Evolutionary conservation across 2,797 vertebrate genomes (phyloP).

Genomic region (Phoxinus dragarum): DNA sequence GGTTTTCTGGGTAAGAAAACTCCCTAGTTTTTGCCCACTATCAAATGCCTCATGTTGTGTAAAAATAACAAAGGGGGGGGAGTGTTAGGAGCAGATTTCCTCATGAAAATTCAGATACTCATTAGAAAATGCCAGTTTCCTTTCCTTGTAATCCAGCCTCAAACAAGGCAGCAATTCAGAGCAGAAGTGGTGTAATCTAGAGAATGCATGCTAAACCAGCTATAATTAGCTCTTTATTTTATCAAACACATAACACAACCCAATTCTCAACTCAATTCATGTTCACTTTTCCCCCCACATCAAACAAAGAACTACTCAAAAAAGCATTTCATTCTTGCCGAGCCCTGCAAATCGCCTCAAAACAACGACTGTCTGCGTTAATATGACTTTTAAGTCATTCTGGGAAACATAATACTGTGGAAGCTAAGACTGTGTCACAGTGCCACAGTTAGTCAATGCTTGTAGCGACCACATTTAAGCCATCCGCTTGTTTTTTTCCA

Average conservation of each 20-base stretch:
- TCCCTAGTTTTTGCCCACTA: slow-evolving; percentile 42
- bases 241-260: slow-evolving; percentile 78
- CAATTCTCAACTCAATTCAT: slow-evolving; percentile 67
- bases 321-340: slow-evolving; percentile 11
- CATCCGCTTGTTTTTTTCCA: slow-evolving; percentile 46
- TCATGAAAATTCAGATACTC: slow-evolving; percentile 83
- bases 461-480: slow-evolving; percentile 46
- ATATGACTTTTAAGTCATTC: slow-evolving; percentile 1
- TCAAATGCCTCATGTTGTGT: slow-evolving; percentile 37
- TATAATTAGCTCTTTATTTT: slow-evolving; percentile 81
- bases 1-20: slow-evolving; percentile 29
- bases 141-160: slow-evolving; percentile 77
- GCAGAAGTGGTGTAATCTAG: slow-evolving; percentile 79
- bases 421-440: slow-evolving; percentile 37
- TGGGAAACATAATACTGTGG: slow-evolving; percentile 10
- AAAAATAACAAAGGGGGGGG: background rate
- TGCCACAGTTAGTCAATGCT: slow-evolving; percentile 37
- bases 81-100: slow-evolving; percentile 71
- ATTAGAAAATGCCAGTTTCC: slow-evolving; percentile 82
- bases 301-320: slow-evolving; percentile 53
- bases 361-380: slow-evolving; percentile 1
- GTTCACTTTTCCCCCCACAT: slow-evolving; percentile 55
- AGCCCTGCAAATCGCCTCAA: slow-evolving; percentile 3
- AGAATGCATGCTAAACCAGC: slow-evolving; percentile 77
- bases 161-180: slow-evolving; percentile 83